Evolutionary conservation across 2,888 invertebrate species (phyloP).

Genomic region (Itoplectis maculator): DNA sequence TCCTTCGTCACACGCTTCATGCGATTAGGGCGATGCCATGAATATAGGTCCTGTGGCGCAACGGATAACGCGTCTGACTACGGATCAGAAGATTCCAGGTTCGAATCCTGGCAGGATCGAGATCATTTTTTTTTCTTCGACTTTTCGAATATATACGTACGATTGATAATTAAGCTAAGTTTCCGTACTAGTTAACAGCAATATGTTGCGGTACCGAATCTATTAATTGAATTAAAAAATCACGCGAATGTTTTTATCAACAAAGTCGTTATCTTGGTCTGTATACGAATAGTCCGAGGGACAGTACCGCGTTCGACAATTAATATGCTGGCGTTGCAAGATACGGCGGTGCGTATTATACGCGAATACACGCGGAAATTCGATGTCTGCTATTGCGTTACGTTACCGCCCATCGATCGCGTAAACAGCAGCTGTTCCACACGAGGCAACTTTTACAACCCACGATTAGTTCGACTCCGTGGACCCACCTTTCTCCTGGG

Average conservation of each 20-base stretch:
- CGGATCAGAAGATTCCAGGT: conserved; percentile 89
- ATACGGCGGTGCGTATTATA: neutral
- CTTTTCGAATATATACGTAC: neutral
- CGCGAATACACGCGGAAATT: conserved; percentile 36
- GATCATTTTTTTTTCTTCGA: conserved; percentile 65
- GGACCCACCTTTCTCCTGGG: conserved; percentile 10
- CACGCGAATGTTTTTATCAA: too few species aligned
- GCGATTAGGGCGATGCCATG: neutral
- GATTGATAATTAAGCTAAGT: neutral
- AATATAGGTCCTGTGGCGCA: conserved; percentile 79
- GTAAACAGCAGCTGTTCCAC: conserved; percentile 44
- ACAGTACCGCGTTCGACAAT: conserved; percentile 13
- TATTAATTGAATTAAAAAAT: too few species aligned
- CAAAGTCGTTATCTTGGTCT: neutral
- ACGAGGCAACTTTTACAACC: conserved; percentile 34
- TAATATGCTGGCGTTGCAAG: conserved; percentile 6
- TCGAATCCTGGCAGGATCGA: conserved; percentile 82
- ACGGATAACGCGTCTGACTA: conserved; percentile 89
- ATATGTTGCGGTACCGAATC: too few species aligned
- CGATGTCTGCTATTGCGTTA: conserved; percentile 34
- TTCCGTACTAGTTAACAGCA: neutral
- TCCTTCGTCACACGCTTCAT: too few species aligned
- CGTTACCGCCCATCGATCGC: conserved; percentile 40
- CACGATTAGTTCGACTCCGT: conserved; percentile 35
- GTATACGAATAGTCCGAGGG: neutral